Evolutionary conservation across 2,113 vertebrate genomes (phyloP), one percentile per base, ranked within the genome.

Genomic region (Varanus salvator): DNA sequence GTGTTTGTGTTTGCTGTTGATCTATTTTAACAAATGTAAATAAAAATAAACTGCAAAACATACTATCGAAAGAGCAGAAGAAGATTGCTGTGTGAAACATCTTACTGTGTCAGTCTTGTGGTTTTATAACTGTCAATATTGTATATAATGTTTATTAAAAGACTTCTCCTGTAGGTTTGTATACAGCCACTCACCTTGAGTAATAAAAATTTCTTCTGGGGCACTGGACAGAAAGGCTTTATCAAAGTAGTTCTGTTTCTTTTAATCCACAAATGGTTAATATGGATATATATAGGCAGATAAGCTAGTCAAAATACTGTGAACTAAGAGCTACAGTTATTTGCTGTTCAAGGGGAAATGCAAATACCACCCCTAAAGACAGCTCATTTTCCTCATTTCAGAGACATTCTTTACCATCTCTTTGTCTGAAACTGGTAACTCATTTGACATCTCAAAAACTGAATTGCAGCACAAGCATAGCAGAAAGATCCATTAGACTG

Each of bases 361-460:
- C 11, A 1, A 1, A 25, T 50, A 3, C 17, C 54, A 78, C 11
- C 80, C 71, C 68, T 57, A 38, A 89, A 75, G 9, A 48, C 31
- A 88, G 9, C 86, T 89, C 60, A 0, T 31, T 80, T 34, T 27
- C 7, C 57, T 84, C 86, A 50, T 75, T 80, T 5, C 17, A 69
- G 71, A 80, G 71, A 38, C 38, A 72, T n/a, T 72, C 2, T 78
- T 84, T 8, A 6, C 60, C 64, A 4, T 2, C 71, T 23, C n/a
- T 2, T 52, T 86, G 15, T 92, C 89, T 92, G 87, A 81, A 90
- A 93, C 93, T 80, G 64, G 92, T 95, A 80, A 90, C 84, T 92
- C 83, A 85, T 68, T 92, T 89, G 81, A 77, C 75, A 87, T 80
- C 66, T 90, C 50, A 89, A 91, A 93, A 57, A 91, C 72, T 60